phyloP scores from a whole-genome alignment of 2,113 vertebrate genomes.

The Pipra filicauda region DNA sequence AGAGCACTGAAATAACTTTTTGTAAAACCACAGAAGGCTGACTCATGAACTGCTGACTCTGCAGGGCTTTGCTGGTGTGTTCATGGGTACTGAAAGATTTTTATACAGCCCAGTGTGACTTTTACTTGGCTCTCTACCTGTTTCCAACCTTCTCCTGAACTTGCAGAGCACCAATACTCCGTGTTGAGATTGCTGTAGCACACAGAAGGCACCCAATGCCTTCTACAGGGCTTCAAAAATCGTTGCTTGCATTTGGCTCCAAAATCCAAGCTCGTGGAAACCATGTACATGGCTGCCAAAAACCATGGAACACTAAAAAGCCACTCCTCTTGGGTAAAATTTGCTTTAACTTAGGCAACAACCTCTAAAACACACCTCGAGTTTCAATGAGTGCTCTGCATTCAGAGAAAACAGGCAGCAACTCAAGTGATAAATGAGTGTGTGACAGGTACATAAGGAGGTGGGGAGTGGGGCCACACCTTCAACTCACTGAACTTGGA shows the following conservation, averaged over 20 bases:
- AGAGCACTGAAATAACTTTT: slow-evolving; percentile 9
- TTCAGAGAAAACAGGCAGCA: background rate
- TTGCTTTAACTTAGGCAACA: background rate
- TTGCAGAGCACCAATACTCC: background rate
- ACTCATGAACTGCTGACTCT: slow-evolving; percentile 28
- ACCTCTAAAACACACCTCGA: background rate
- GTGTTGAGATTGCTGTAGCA: fast-evolving
- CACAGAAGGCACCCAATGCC: background rate
- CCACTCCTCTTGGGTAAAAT: background rate
- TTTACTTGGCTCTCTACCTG: background rate
- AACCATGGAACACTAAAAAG: fast-evolving
- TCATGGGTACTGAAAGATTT: background rate
- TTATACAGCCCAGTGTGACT: background rate
- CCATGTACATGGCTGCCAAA: fast-evolving
- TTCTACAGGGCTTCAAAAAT: background rate
- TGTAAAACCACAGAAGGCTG: slow-evolving; percentile 1
- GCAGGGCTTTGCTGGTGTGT: background rate
- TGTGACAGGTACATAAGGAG: fast-evolving
- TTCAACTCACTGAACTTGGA: background rate
- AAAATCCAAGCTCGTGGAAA: background rate
- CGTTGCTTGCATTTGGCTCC: background rate
- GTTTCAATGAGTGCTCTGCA: background rate
- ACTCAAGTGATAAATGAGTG: background rate
- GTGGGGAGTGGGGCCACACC: background rate
- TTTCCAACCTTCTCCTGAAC: background rate